Evolutionary conservation across 2,888 invertebrate genomes (phyloP), one percentile per base, ranked within the genome.

Genomic region (Polydrusus pterygomalis): DNA sequence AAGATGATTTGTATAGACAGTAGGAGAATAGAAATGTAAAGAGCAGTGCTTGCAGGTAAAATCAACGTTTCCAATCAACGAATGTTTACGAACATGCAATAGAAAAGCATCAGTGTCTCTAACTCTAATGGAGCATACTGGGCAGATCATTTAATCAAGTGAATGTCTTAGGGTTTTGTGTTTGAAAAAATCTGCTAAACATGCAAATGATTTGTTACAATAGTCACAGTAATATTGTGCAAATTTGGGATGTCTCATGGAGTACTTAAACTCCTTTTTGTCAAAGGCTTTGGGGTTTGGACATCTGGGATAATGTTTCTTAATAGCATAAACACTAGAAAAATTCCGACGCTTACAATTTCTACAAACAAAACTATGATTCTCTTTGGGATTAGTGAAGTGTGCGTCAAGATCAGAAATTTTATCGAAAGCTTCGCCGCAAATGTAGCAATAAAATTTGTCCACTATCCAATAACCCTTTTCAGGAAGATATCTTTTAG

Each of bases 201-300:
- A 38, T 25, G 25, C 30, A 70, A 62, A 70, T n/a, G 45, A 47
- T 51, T 58, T 56, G 11, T 63, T 51, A 30, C 76, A 76, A 15
- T 47, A 62, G 15, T 38, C 51, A 40, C 76, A 76, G 17, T 56
- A 51, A 18, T 51, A 70, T 9, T 70, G 15, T 15, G 10, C 15
- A 15, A 51, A 15, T 8, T 13, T 17, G 8, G 67, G 49, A 30
- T 67, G 10, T 25, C 18, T 45, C 20, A 10, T 51, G 2, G 8
- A 45, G 15, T 67, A 47, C 40, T 43, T 43, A 13, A 43, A 43
- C 6, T 43, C 43, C n/a, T 43, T 43, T n/a, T 43, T 13, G 25
- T 54, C 11, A 25, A 54, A 54, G 2, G 0, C 25, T 54, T 54
- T 25, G 17, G 15, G 8, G n/a, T 47, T 47, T 6, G 15, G 47